Evolutionary conservation across 2,797 vertebrate species (phyloP), one percentile per base, ranked within the genome.

Genomic region (Trachurus trachurus): DNA sequence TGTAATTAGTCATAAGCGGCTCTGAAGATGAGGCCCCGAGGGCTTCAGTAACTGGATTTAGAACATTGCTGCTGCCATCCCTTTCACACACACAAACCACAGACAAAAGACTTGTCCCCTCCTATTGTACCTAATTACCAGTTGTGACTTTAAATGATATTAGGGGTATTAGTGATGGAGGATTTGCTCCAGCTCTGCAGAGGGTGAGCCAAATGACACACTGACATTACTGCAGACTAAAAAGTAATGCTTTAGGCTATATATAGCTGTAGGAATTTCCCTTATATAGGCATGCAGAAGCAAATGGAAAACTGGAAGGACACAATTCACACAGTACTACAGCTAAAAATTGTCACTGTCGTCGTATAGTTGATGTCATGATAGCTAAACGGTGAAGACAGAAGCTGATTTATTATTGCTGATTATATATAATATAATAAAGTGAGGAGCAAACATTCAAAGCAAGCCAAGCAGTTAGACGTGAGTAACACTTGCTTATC

Each of bases 1-100:
- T 80, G 84, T 85, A 87, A 89, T 86, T 86, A 70, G 62, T 74
- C 54, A 64, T 76, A 80, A 88, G 82, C 50, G 2, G 59, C 79
- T 74, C 54, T 21, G 29, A 61, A 77, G 56, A 59, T 0, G 7
- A 72, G 66, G 50, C 67, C 83, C 68, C 6, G 61, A 80, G 74
- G 84, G 78, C 70, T 74, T 64, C 66, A 56, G 26, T 84, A 77
- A 87, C 63, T 58, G 83, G 77, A 89, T 88, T 86, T 80, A 59
- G 44, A 82, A 71, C 59, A 71, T 77, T 64, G 70, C 64, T 60
- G 54, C 67, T 74, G 56, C 82, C 62, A 59, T 76, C 66, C 50
- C 22, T 62, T 50, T 56, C 64, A 64, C 54, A 21, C 71, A 37
- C 63, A 26, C 65, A 60, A 47, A 47, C 49, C 0, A 2, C 53